Evolutionary conservation across 2,113 vertebrate genomes (phyloP), one percentile per base, ranked within the genome.

Genomic region (Hyaena hyaena): DNA sequence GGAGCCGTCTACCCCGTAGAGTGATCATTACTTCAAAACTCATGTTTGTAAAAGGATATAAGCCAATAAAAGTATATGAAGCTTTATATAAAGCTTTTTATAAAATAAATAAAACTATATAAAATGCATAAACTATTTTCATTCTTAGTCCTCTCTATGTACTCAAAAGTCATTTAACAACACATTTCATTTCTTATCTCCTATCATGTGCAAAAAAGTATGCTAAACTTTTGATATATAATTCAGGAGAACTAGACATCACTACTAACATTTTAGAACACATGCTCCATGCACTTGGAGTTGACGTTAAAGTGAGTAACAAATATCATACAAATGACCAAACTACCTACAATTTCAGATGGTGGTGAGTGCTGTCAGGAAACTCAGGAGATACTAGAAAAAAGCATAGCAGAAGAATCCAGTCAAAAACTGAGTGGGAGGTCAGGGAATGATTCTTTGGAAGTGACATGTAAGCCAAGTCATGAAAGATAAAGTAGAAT

Each of bases 41-140:
- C 17, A 82, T 82, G 31, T 68, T 92, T 50, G 8, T 93, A 80
- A 55, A 65, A 48, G 10, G 33, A 66, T 11, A 68, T 66, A 77
- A 58, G 43, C 26, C 48, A n/a, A 97, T 85, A 53, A 93, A 93
- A 76, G 19, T 71, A 80, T 71, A 55, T 77, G 39, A 90, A 61
- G 53, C 68, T 93, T 87, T 74, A 80, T 53, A 58, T 45, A 74
- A 95, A 91, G 73, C 28, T 95, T 95, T 93, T 58, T 53, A 63
- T 73, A 82, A 81, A 69, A 31, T 26, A 81, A 69, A 31, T 26
- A 63, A 88, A 93, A 33, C 74, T 86, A 73, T 69, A 73, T 88
- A 61, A 97, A 88, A 53, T 69, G 58, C 33, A 48, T 24, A 76
- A 85, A 76, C 84, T 90, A 39, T 95, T 95, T 90, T 95, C 35